These are phyloP conservation scores for Grallaria varia DNA, from an alignment of 2,113 vertebrate genomes.

Conservation along the genomic window DNA sequence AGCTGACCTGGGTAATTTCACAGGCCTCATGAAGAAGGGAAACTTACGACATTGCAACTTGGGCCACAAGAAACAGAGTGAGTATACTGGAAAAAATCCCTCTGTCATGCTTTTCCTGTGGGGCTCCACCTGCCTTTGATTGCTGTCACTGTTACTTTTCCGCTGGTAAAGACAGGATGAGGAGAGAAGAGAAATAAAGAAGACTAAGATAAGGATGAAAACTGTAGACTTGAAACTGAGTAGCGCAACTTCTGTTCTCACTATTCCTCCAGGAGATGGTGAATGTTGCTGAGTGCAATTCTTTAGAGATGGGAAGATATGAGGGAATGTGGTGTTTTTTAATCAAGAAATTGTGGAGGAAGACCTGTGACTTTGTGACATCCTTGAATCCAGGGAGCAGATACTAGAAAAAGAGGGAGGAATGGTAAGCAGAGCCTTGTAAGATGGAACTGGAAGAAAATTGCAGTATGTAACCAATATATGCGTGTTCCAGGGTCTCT, in stretches of 20 bases:
- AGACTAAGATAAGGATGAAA: not conserved
- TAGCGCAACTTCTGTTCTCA: not conserved
- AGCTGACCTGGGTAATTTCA: not conserved
- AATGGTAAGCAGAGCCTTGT: not conserved
- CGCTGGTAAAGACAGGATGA: not conserved
- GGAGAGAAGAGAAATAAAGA: not conserved
- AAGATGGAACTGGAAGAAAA: not conserved
- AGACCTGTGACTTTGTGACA: not conserved
- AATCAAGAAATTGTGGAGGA: not conserved
- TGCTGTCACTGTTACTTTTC: not conserved
- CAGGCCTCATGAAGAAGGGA: not conserved
- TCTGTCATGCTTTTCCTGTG: not conserved
- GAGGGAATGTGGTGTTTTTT: not conserved
- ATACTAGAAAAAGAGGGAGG: not conserved
- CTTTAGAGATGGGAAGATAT: not conserved
- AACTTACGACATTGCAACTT: not conserved
- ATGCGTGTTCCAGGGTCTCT: not conserved
- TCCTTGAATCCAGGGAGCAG: not conserved
- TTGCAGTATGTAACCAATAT: not conserved
- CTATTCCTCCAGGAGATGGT: not conserved
- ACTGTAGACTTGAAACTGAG: not conserved
- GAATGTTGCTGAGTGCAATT: not conserved
- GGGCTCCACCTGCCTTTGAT: not conserved
- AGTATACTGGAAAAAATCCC: not conserved
- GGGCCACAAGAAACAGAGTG: fast-evolving